A percentile compares a stretch with the other conserved stretches of the same genome.
These are phyloP conservation scores for Acrobasis repandana DNA, from an alignment of 2,888 invertebrate species.

Conservation along the genomic window DNA sequence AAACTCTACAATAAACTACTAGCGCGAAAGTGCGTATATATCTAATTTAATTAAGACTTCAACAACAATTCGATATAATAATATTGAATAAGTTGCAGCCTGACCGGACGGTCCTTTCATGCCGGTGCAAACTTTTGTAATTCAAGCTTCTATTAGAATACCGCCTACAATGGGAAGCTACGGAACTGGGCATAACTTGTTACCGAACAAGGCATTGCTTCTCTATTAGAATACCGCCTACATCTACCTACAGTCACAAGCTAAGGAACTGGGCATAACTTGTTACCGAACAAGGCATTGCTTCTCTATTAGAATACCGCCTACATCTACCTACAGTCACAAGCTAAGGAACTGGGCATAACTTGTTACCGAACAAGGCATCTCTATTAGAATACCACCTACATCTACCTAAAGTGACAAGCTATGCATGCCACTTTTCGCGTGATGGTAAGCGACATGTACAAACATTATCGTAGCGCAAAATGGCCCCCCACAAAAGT, in stretches of 20 bases:
- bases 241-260: neutral
- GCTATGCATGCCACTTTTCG: too few relatives aligned
- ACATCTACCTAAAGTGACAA: neutral
- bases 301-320: too few relatives aligned
- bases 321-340: neutral
- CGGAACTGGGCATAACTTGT: neutral
- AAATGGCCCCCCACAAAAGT: too few relatives aligned
- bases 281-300: neutral
- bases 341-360: neutral
- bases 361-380: neutral
- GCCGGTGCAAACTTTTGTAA: neutral
- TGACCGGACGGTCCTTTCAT: constrained; percentile 3
- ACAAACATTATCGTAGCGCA: too few relatives aligned
- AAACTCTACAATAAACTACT: too few relatives aligned
- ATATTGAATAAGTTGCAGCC: neutral
- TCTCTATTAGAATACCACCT: too few relatives aligned
- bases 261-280: neutral
- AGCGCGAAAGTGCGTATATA: neutral
- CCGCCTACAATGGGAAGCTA: neutral
- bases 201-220: neutral
- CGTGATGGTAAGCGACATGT: too few relatives aligned
- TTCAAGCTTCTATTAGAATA: constrained; percentile 6
- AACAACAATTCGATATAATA: neutral
- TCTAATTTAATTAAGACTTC: neutral
- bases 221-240: too few relatives aligned